These are phyloP conservation scores for Brachionus sp. DNA, from an alignment of 1,140 invertebrate species.

Conservation along the genomic window DNA sequence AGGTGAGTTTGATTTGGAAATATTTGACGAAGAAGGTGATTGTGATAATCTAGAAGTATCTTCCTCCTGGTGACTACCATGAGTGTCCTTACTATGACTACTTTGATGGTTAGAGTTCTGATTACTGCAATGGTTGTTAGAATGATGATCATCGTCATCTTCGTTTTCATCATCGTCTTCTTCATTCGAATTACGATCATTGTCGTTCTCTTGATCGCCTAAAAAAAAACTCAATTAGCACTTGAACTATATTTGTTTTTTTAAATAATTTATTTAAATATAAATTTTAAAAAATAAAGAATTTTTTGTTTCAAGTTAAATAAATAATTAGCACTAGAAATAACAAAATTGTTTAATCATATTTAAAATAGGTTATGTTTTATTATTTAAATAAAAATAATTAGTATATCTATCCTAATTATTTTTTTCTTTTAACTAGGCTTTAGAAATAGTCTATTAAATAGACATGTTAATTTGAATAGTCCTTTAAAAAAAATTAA, in stretches of 20 bases:
- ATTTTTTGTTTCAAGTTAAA: too few species aligned
- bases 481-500: too few species aligned
- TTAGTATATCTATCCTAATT: too few species aligned
- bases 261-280: too few species aligned
- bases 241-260: background rate
- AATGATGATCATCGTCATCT: background rate
- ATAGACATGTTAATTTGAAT: too few species aligned
- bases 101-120: background rate
- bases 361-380: too few species aligned
- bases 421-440: too few species aligned
- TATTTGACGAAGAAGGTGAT: constrained; percentile 19
- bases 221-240: background rate
- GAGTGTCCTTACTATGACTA: constrained; percentile 1
- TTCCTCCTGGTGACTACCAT: background rate
- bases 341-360: too few species aligned
- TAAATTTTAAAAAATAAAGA: too few species aligned
- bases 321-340: too few species aligned
- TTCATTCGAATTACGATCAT: constrained; percentile 10
- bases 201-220: constrained; percentile 31
- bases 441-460: too few species aligned
- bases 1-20: constrained; percentile 26
- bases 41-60: constrained; percentile 11
- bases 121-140: background rate
- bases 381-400: too few species aligned
- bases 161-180: constrained; percentile 35